Percentiles rank a stretch among this genome's conserved stretches.
Evolutionary conservation across 2,113 vertebrate species (phyloP).

Genomic region (Siniperca knerii): DNA sequence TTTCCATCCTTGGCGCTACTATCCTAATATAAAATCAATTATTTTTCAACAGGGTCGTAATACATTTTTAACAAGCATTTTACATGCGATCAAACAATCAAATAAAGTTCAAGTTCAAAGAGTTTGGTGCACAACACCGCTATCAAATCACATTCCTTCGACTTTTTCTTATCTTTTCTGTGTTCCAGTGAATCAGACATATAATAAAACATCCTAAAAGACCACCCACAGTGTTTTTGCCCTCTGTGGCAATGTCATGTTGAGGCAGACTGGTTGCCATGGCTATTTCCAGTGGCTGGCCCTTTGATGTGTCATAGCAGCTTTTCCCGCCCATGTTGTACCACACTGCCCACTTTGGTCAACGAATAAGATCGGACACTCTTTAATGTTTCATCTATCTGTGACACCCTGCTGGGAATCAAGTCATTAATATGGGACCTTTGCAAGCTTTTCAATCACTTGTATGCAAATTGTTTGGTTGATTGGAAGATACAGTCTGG

Average conservation of each 20-base stretch:
- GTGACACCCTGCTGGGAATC: not conserved
- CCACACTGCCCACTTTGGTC: not conserved
- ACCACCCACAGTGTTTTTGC: constrained; percentile 34
- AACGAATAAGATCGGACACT: constrained; percentile 13
- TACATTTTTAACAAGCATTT: not conserved
- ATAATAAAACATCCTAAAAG: constrained; percentile 35
- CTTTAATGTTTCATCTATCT: not conserved
- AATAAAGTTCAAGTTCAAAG: constrained; percentile 22
- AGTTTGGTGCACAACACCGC: not conserved
- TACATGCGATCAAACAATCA: not conserved
- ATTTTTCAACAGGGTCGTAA: not conserved
- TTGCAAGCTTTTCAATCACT: not conserved
- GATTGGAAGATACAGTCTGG: not conserved
- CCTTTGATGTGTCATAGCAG: constrained; percentile 62
- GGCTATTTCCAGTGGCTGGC: constrained; percentile 41
- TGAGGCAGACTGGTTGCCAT: constrained; percentile 66
- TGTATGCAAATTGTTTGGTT: not conserved
- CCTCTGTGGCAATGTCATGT: constrained; percentile 41
- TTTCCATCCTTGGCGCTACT: not conserved
- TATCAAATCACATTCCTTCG: too few species aligned
- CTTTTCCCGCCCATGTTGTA: constrained; percentile 16
- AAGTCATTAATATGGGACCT: not conserved
- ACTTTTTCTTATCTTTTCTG: not conserved
- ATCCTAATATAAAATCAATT: not conserved
- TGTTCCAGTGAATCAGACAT: constrained; percentile 13